phyloP scores from a whole-genome alignment of 2,888 invertebrate species.

The Strigamia maritima region DNA sequence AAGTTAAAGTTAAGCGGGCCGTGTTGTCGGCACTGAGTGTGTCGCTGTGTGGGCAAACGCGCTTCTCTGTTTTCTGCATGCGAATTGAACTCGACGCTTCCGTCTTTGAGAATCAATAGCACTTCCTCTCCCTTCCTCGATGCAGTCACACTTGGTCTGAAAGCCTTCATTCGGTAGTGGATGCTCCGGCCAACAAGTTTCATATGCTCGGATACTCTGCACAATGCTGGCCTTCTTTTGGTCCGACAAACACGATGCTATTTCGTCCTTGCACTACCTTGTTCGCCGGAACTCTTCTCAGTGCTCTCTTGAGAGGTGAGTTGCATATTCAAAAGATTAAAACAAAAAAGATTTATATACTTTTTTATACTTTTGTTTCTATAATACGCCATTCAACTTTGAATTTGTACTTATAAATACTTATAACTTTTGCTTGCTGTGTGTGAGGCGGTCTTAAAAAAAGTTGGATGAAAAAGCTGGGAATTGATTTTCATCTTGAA shows the following conservation, averaged over 20 bases:
- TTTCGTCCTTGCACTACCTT: slow-evolving; percentile 27
- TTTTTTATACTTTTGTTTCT: background rate
- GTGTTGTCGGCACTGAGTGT: slow-evolving; percentile 34
- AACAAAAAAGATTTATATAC: background rate
- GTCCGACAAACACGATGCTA: slow-evolving; percentile 18
- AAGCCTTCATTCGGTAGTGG: slow-evolving; percentile 24
- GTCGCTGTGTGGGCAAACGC: slow-evolving; percentile 5
- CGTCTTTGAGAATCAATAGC: slow-evolving; percentile 25
- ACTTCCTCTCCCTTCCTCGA: slow-evolving; percentile 13
- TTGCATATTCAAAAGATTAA: background rate
- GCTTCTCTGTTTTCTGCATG: slow-evolving; percentile 18
- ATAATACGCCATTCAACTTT: background rate
- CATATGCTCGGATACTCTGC: slow-evolving; percentile 34
- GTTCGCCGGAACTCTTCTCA: slow-evolving; percentile 28
- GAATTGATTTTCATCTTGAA: background rate
- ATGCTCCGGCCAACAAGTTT: slow-evolving; percentile 31
- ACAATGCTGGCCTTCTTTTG: slow-evolving; percentile 28
- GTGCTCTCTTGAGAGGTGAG: slow-evolving; percentile 12
- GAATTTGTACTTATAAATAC: background rate
- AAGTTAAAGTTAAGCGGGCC: slow-evolving; percentile 34
- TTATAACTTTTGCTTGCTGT: background rate
- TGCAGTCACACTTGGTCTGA: slow-evolving; percentile 15
- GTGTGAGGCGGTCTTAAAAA: background rate
- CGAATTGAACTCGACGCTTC: slow-evolving; percentile 20
- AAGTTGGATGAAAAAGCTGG: background rate